phyloP scores from a whole-genome alignment of 2,113 vertebrate genomes.

The Leptosomus discolor region DNA sequence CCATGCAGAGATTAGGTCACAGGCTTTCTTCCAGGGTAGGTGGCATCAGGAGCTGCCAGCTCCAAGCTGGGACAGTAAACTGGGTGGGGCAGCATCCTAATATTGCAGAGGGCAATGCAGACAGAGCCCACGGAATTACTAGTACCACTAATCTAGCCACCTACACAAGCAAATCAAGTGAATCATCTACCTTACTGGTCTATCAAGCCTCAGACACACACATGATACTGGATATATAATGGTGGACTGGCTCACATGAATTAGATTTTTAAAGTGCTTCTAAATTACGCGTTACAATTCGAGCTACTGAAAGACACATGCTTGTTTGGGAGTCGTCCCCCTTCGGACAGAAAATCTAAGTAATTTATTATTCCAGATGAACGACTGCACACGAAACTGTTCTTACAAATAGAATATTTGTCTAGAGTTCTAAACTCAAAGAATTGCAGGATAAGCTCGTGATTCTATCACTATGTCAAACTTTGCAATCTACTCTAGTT shows the following conservation, averaged over 20 bases:
- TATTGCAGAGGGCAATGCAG: background rate
- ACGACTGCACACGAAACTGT: background rate
- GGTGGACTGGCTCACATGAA: background rate
- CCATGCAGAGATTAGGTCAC: background rate
- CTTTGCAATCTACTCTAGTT: background rate
- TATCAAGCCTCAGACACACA: background rate
- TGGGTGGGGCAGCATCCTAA: background rate
- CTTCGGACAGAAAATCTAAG: background rate
- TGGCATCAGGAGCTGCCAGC: background rate
- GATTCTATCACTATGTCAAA: background rate
- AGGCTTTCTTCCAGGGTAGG: constrained; percentile 10
- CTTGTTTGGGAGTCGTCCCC: background rate
- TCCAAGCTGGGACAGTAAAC: background rate
- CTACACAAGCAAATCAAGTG: constrained; percentile 35
- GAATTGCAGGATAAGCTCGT: background rate
- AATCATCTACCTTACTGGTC: constrained; percentile 22
- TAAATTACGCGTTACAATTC: background rate
- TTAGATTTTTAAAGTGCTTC: background rate
- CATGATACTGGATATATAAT: background rate
- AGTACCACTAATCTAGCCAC: background rate
- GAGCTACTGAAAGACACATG: background rate
- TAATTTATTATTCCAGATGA: background rate
- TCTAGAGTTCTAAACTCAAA: background rate
- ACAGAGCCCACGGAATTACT: background rate
- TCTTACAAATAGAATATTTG: background rate